phyloP scores from a whole-genome alignment of 2,113 vertebrate species.

The Ahaetulla prasina region DNA sequence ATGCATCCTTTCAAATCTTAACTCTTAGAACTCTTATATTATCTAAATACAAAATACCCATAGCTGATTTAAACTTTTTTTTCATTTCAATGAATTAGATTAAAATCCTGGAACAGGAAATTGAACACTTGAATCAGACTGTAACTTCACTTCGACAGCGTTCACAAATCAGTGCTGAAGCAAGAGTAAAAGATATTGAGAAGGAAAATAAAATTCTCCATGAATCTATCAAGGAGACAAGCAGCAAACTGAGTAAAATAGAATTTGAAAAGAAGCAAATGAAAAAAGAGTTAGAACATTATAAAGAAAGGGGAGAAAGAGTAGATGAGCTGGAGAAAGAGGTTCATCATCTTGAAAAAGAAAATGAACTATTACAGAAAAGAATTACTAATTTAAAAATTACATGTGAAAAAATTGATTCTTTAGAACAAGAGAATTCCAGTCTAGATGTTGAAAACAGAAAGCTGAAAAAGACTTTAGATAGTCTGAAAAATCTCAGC shows the following conservation, averaged over 20 bases:
- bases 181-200: conserved; percentile 91
- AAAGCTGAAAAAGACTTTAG: conserved; percentile 88
- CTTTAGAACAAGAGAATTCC: conserved; percentile 89
- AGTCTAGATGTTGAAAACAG: conserved; percentile 88
- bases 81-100: conserved; percentile 69
- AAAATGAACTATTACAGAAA: conserved; percentile 91
- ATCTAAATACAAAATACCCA: not conserved
- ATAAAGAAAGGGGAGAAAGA: conserved; percentile 89
- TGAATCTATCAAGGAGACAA: conserved; percentile 93
- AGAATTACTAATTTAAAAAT: conserved; percentile 87
- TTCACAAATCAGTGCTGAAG: conserved; percentile 90
- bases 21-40: not conserved
- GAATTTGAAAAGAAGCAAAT: conserved; percentile 94
- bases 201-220: conserved; percentile 95
- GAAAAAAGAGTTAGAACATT: conserved; percentile 87
- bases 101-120: conserved; percentile 93
- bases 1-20: not conserved
- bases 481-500: conserved; percentile 83
- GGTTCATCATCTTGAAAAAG: conserved; percentile 82
- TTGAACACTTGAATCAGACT: conserved; percentile 88
- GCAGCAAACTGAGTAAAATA: conserved; percentile 86
- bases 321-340: conserved; percentile 88
- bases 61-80: conserved; percentile 25
- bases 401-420: conserved; percentile 88
- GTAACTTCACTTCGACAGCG: conserved; percentile 87